Base-by-base conservation (phyloP, 2,113 vertebrate genomes). In the Hoplias malabaricus region DNA sequence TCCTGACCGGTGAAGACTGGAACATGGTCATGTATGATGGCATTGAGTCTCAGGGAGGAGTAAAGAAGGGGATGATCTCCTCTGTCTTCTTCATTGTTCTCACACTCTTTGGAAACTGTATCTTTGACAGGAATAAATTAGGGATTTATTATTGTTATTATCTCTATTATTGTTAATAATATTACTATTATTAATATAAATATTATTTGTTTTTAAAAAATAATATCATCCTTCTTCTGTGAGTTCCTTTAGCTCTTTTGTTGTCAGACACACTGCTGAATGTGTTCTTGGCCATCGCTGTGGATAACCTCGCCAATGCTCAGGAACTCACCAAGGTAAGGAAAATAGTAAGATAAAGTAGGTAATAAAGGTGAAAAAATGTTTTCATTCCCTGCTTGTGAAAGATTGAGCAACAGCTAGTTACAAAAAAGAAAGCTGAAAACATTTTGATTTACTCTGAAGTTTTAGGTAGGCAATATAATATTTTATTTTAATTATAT, bases 71-170 rank as follows among this genome's bases (percentile, higher is more conserved):
- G 54, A 98, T 98, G 96, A 84, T 97, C 48, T 97, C 94, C 91
- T 98, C 96, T 63, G 91, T 98, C 87, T 98, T 97, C 88, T 98
- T 98, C 90, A 98, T 98, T 4, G 95, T 98, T 62, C 95, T 98
- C 80, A 98, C 96, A 0, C 95, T 98, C 80, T 98, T 98, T 0
- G 96, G 96, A 54, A 98, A 98, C 92, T 98, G 96, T 96, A 98
- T 96, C 94, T 95, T 93, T 0, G 0, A 13, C 88, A 68, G 36
- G 6, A n/a, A 34, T 27, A 77, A 68, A 70, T n/a, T n/a, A n/a
- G n/a, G n/a, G n/a, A n/a, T n/a, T n/a, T n/a, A n/a, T n/a, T n/a
- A n/a, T n/a, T n/a, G n/a, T n/a, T n/a, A n/a, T n/a, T n/a, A n/a
- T n/a, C n/a, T n/a, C n/a, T n/a, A n/a, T n/a, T n/a, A n/a, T n/a